These are phyloP conservation scores for Perca fluviatilis DNA, from an alignment of 2,113 vertebrate genomes.

Conservation along the genomic window DNA sequence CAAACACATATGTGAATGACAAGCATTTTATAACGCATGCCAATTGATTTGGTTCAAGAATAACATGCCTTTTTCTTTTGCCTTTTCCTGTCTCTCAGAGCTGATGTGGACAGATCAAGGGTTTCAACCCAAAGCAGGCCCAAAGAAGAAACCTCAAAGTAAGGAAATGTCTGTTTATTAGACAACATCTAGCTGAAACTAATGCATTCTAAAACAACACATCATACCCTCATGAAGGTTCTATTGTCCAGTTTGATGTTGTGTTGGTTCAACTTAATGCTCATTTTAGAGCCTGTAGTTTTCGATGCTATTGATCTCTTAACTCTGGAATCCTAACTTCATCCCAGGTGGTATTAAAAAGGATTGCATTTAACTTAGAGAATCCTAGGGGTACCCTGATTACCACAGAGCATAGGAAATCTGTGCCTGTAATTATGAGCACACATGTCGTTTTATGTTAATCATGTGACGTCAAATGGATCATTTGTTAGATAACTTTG, in stretches of 20 bases:
- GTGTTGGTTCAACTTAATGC: not conserved
- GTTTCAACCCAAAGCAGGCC: not conserved
- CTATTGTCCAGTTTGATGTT: not conserved
- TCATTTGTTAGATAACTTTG: too few species aligned
- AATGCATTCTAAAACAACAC: not conserved
- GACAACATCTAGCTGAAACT: not conserved
- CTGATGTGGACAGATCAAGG: not conserved
- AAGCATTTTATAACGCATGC: not conserved
- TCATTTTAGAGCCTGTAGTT: not conserved
- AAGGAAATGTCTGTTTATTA: not conserved
- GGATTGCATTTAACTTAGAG: too few species aligned
- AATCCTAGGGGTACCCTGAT: too few species aligned
- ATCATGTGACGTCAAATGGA: too few species aligned
- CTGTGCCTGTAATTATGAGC: too few species aligned
- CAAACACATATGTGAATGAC: not conserved
- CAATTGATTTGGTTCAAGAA: not conserved
- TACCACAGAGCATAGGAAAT: too few species aligned
- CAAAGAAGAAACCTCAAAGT: constrained; percentile 66
- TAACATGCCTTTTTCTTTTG: not conserved
- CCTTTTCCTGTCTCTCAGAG: constrained; percentile 22
- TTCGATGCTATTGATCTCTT: not conserved
- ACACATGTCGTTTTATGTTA: too few species aligned
- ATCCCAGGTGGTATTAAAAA: too few species aligned
- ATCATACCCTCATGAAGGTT: not conserved
- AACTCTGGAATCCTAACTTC: too few species aligned